Evolutionary conservation across 2,797 vertebrate genomes (phyloP).

Genomic region (Erpetoichthys calabaricus): DNA sequence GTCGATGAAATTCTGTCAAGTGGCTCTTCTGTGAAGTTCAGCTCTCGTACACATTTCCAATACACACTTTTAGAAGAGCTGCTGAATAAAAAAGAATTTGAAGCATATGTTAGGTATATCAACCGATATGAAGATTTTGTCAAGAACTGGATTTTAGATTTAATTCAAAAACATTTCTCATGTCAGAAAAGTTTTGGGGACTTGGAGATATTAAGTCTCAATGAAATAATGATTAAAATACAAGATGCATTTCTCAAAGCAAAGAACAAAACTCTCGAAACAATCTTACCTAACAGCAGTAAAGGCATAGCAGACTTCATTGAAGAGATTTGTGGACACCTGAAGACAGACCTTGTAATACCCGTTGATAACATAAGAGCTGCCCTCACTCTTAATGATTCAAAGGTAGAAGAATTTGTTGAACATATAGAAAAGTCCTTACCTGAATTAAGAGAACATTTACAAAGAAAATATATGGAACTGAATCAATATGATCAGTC

Average conservation of each 20-base stretch:
- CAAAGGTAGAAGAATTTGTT: constrained; percentile 17
- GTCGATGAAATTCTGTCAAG: constrained; percentile 29
- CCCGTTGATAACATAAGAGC: constrained; percentile 15
- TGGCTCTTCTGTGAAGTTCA: constrained; percentile 20
- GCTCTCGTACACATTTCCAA: constrained; percentile 29
- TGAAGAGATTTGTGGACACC: constrained; percentile 14
- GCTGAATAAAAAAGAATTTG: constrained; percentile 15
- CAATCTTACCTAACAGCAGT: constrained; percentile 12
- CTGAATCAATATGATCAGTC: no score
- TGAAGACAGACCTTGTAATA: constrained; percentile 25
- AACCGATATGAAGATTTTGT: constrained; percentile 24
- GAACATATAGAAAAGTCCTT: constrained; percentile 13
- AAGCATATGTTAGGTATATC: constrained; percentile 21
- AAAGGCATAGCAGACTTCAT: constrained; percentile 21
- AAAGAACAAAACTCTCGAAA: not conserved
- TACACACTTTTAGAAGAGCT: constrained; percentile 26
- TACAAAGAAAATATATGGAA: constrained; percentile 12
- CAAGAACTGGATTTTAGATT: constrained; percentile 28
- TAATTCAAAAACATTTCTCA: constrained; percentile 10
- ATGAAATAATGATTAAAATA: constrained; percentile 18
- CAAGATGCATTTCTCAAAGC: constrained; percentile 6
- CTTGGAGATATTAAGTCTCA: constrained; percentile 18
- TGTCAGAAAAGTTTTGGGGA: constrained; percentile 9
- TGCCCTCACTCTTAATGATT: constrained; percentile 25
- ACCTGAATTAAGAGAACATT: constrained; percentile 7